Evolutionary conservation across 2,113 vertebrate genomes (phyloP).

Genomic region (Gallinago media): DNA sequence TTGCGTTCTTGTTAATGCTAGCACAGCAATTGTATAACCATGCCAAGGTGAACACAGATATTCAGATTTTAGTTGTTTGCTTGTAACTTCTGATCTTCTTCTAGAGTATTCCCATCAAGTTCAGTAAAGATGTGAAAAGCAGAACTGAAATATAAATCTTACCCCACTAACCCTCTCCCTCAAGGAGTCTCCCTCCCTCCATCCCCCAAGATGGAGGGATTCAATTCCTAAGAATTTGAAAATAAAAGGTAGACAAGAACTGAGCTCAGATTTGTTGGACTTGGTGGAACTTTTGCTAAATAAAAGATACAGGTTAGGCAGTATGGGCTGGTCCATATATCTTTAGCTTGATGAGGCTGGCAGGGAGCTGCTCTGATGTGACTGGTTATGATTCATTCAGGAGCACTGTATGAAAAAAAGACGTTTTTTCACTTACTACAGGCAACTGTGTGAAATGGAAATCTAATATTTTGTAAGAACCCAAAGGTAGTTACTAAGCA

Average conservation of each 20-base stretch:
- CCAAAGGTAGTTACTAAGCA: neutral
- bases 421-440: neutral
- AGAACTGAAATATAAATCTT: neutral
- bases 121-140: neutral
- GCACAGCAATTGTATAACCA: neutral
- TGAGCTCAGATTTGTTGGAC: neutral
- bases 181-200: neutral
- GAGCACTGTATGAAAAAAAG: neutral
- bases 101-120: neutral
- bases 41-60: neutral
- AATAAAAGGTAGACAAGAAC: neutral
- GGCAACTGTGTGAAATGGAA: neutral
- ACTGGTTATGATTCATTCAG: neutral
- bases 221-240: neutral
- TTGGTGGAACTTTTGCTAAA: neutral
- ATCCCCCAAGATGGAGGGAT: neutral
- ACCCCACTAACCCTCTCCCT: neutral
- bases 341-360: neutral
- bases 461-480: neutral
- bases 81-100: neutral
- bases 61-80: neutral
- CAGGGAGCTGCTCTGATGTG: neutral
- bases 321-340: neutral
- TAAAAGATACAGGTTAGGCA: neutral
- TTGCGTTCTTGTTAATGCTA: neutral